Conservation (phyloP, 2,113 vertebrate genomes). For the Tachysurus vachellii region DNA sequence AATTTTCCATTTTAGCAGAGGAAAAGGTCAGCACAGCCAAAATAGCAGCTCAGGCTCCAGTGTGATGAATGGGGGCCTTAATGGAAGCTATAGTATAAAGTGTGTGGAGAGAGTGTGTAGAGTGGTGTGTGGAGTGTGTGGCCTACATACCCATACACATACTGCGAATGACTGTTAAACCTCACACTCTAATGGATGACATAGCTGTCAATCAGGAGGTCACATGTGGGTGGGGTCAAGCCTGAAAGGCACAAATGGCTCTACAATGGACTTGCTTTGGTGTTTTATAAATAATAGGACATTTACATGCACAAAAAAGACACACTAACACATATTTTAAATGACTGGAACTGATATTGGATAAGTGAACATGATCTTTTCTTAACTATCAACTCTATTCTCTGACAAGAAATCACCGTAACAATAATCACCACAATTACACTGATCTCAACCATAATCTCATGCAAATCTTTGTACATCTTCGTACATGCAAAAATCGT, state of each 20-base stretch:
- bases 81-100: conserved; percentile 71
- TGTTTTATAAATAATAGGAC: conserved; percentile 7
- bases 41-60: conserved; percentile 20
- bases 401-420: background rate
- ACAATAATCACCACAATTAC: background rate
- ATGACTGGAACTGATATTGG: background rate
- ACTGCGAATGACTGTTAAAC: conserved; percentile 11
- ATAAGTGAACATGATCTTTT: background rate
- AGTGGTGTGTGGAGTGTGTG: conserved; percentile 32
- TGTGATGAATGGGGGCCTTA: conserved; percentile 68
- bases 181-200: conserved; percentile 42
- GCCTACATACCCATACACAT: conserved; percentile 27
- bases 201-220: conserved; percentile 51
- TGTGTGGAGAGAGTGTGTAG: conserved; percentile 39
- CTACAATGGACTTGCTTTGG: conserved; percentile 3
- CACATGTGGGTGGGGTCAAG: conserved; percentile 49
- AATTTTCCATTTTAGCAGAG: conserved; percentile 7
- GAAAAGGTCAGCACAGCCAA: conserved; percentile 30
- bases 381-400: background rate
- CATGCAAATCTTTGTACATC: background rate
- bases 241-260: conserved; percentile 37
- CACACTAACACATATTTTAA: background rate
- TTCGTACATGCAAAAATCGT: background rate
- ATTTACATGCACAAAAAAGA: background rate
- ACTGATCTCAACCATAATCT: background rate